Evolutionary conservation across 2,888 invertebrate species (phyloP), one percentile per base, ranked within the genome.

Genomic region (Drosophila fulvimacula): DNA sequence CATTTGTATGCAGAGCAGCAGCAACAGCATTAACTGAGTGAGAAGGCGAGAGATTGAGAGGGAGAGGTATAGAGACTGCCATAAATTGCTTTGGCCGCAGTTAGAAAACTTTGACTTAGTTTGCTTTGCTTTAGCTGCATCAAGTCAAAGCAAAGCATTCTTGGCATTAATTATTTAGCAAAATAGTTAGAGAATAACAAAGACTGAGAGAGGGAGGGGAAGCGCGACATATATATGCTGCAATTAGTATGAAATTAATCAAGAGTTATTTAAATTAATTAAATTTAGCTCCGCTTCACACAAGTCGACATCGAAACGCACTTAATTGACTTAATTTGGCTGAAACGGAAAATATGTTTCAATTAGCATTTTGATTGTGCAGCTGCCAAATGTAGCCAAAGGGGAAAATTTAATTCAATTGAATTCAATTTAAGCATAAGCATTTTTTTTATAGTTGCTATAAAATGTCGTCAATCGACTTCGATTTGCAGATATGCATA

Each of bases 1-100:
- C 80, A 88, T 79, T 83, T 79, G 65, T 77, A 78, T 85, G 73
- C 77, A 76, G 71, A 74, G 64, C 68, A 68, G 63, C 67, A 27
- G 46, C 39, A 36, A 41, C 51, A 61, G 57, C 34, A 46, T 19
- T 36, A 51, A 41, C 41, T 59, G 56, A 63, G 53, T 38, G 52
- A 52, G 63, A 19, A 42, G 13, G 5, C 1, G n/a, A 3, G 27
- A 0, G 15, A 10, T 5, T 5, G 46, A 0, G 10, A 2, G 11
- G 5, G 41, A 11, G 19, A 6, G 19, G 2, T 11, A 6, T 2
- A 6, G 41, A 13, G 24, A 24, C 9, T 46, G 46, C 61, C 71
- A 87, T 76, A 76, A 88, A 88, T 72, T 67, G 71, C 62, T 52
- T 64, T 62, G 75, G 75, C 74, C 69, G 68, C 55, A 73, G n/a